Evolutionary conservation across 2,113 vertebrate genomes (phyloP).

Genomic region (Colossoma macropomum): DNA sequence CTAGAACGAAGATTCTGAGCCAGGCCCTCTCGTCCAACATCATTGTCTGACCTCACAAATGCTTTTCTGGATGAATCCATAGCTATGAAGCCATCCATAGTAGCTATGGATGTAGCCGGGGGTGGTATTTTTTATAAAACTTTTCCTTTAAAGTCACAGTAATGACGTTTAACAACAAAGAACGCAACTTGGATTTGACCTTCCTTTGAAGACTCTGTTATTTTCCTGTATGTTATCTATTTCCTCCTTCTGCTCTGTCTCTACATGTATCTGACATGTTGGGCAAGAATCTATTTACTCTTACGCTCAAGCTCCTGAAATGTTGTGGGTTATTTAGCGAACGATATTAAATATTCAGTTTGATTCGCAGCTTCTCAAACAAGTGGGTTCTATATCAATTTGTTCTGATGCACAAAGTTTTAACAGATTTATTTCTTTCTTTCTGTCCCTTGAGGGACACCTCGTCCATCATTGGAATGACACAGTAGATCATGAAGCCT

Average conservation of each 20-base stretch:
- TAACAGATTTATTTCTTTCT: background rate
- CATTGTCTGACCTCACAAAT: no score
- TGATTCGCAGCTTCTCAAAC: constrained; percentile 42
- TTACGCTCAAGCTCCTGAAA: background rate
- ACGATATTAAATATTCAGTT: constrained; percentile 40
- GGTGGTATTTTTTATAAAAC: no score
- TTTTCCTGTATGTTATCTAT: background rate
- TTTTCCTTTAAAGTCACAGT: no score
- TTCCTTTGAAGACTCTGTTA: background rate
- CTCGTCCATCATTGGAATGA: constrained; percentile 55
- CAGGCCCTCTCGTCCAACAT: no score
- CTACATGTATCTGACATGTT: constrained; percentile 3
- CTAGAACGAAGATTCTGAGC: no score
- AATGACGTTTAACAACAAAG: no score
- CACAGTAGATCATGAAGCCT: constrained; percentile 52
- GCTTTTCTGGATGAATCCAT: no score
- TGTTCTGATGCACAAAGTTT: constrained; percentile 25
- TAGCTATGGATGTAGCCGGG: no score
- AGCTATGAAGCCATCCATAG: no score
- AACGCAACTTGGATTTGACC: no score
- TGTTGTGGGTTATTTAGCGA: constrained; percentile 44
- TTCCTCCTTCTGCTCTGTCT: background rate
- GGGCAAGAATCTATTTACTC: constrained; percentile 6
- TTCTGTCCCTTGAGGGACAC: constrained; percentile 37
- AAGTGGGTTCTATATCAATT: constrained; percentile 31